Percentiles rank a stretch among this genome's conserved stretches.
Evolutionary conservation across 2,797 vertebrate genomes (phyloP).

Genomic region (Cuculus canorus): DNA sequence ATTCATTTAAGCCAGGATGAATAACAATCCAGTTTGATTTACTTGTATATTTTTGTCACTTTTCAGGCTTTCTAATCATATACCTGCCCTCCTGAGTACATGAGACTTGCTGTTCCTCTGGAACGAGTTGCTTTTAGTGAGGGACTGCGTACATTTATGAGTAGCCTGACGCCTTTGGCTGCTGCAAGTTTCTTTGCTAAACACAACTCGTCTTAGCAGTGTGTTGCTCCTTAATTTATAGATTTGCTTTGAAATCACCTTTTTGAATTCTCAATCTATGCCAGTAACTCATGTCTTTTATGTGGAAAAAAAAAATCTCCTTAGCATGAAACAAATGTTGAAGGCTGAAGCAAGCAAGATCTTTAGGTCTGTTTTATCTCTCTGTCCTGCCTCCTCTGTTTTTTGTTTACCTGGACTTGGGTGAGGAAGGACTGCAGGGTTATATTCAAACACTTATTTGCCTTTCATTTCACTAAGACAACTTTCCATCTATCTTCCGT

Average conservation of each 20-base stretch:
- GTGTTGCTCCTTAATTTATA: neutral
- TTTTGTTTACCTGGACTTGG: neutral
- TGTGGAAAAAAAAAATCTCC: neutral
- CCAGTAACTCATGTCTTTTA: neutral
- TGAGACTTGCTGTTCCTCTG: neutral
- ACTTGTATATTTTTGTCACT: neutral
- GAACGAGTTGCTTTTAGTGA: neutral
- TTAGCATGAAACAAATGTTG: neutral
- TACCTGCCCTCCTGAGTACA: neutral
- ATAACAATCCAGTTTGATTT: neutral
- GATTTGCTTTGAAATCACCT: neutral
- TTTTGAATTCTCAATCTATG: neutral
- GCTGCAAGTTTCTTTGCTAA: neutral
- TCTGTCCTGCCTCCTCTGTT: neutral
- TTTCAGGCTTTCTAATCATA: neutral
- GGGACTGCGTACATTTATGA: neutral
- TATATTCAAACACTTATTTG: neutral
- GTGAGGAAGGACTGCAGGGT: neutral
- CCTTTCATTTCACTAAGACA: constrained; percentile 5
- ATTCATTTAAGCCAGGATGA: neutral
- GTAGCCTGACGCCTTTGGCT: neutral
- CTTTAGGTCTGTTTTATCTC: neutral
- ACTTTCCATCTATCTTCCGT: neutral
- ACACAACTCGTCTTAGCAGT: neutral
- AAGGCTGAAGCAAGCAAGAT: neutral